phyloP scores from a whole-genome alignment of 2,113 vertebrate genomes.

The Eidolon helvum region DNA sequence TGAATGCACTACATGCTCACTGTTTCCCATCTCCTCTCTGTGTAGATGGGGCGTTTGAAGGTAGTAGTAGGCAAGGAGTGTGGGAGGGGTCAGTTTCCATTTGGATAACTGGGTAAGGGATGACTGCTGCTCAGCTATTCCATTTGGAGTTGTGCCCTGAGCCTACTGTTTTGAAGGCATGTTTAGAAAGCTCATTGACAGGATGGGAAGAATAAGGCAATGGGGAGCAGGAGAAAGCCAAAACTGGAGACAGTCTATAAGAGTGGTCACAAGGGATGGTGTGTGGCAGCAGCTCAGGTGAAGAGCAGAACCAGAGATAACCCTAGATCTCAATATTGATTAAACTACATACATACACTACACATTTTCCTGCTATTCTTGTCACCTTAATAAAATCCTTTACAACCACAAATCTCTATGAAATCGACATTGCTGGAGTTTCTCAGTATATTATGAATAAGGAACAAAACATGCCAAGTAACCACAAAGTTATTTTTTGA shows the following conservation, averaged over 20 bases:
- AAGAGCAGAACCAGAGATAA: neutral
- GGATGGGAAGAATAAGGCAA: neutral
- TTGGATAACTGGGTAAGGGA: neutral
- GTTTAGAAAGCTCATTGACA: neutral
- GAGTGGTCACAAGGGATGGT: rapidly evolving
- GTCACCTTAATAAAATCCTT: neutral
- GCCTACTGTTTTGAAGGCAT: neutral
- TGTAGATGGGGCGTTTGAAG: rapidly evolving
- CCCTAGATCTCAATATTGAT: neutral
- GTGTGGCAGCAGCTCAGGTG: too few relatives aligned
- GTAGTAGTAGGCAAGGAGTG: neutral
- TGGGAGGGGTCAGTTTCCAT: neutral
- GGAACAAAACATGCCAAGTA: neutral
- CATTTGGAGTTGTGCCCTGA: neutral
- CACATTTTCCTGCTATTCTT: neutral
- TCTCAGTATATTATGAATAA: neutral
- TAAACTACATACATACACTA: neutral
- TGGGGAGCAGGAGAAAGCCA: neutral
- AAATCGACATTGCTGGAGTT: neutral
- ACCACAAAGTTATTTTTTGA: neutral
- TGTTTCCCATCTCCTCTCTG: neutral
- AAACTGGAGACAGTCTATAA: neutral
- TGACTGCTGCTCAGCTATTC: neutral
- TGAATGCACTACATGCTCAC: neutral
- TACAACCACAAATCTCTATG: neutral